Evolutionary conservation across 2,888 invertebrate species (phyloP).

Genomic region (Troides aeacus): DNA sequence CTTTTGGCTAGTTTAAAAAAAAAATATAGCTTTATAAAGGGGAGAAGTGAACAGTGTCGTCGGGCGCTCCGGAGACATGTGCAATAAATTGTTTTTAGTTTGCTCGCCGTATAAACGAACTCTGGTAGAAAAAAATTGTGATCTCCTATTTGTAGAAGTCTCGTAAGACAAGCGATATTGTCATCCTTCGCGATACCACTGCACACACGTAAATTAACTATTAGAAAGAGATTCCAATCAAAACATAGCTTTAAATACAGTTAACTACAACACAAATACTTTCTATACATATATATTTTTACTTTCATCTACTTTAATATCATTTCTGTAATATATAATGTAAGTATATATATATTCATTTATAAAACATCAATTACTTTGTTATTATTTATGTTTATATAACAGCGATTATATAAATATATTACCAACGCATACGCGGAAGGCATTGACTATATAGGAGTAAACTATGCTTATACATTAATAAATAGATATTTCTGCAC

Average conservation of each 20-base stretch:
- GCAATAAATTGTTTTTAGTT: no score
- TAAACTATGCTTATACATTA: constrained; percentile 6
- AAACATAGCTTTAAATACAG: constrained; percentile 7
- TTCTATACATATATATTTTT: not conserved
- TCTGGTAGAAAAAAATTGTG: no score
- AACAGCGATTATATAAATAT: constrained; percentile 18
- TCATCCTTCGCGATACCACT: not conserved
- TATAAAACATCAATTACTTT: constrained; percentile 20
- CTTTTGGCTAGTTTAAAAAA: no score
- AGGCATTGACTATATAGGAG: constrained; percentile 5
- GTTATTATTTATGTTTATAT: constrained; percentile 18
- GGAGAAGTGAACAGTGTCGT: no score
- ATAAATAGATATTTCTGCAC: not conserved
- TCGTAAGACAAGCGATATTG: no score
- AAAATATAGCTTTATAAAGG: no score
- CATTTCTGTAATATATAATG: not conserved
- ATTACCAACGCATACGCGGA: constrained; percentile 6
- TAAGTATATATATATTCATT: not conserved
- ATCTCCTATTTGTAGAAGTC: no score
- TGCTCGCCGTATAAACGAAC: no score
- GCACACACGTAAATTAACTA: not conserved
- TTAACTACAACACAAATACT: not conserved
- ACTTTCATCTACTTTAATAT: not conserved
- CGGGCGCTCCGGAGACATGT: no score
- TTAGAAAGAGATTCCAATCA: constrained; percentile 20